A percentile compares a stretch with the other conserved stretches of the same genome.
These are phyloP conservation scores for Prunella strophiata DNA, from an alignment of 2,797 vertebrate species.

Conservation along the genomic window DNA sequence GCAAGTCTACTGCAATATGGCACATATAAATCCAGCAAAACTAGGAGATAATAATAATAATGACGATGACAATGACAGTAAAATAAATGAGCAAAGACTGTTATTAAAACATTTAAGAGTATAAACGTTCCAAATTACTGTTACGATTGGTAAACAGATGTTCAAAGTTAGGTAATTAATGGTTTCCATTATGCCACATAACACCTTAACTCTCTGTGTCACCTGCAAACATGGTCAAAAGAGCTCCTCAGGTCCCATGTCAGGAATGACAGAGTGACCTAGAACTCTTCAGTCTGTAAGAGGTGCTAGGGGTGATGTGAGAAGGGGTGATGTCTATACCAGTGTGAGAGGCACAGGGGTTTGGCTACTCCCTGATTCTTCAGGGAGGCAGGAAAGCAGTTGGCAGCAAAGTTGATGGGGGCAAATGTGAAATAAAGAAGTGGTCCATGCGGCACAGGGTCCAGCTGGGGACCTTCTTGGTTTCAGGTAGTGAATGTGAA, in stretches of 20 bases:
- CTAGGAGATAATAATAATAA: neutral
- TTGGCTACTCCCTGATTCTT: neutral
- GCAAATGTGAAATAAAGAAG: neutral
- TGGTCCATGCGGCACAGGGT: neutral
- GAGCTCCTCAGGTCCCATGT: neutral
- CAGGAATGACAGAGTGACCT: neutral
- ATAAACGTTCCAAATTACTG: neutral
- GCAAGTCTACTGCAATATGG: neutral
- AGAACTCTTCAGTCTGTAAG: neutral
- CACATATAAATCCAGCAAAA: neutral
- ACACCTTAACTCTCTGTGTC: neutral
- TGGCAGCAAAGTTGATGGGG: neutral
- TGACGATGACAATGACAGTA: neutral
- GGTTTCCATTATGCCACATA: neutral
- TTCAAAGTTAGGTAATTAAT: neutral
- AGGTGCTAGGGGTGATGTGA: neutral
- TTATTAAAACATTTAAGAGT: neutral
- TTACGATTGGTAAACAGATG: neutral
- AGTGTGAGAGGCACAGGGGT: neutral
- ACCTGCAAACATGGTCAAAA: neutral
- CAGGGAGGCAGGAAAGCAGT: neutral
- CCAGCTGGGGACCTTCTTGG: neutral
- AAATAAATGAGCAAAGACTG: neutral
- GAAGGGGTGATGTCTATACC: neutral
- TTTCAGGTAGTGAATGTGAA: neutral